Evolutionary conservation across 2,888 invertebrate genomes (phyloP), one percentile per base, ranked within the genome.

Genomic region (Xestobium rufovillosum): DNA sequence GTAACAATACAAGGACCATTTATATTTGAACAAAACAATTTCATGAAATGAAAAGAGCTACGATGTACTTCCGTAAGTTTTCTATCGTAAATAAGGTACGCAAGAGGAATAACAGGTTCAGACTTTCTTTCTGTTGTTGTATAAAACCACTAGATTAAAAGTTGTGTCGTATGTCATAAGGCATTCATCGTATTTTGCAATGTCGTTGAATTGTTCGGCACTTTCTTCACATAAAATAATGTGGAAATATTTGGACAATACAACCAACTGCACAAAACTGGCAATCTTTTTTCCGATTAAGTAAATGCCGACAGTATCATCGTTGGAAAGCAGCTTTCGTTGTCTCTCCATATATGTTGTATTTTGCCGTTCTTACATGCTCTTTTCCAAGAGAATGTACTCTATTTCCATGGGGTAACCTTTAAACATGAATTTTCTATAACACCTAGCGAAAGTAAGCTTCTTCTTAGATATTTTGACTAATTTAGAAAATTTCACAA

Each of bases 141-240:
- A 38, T 10, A 33, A 38, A 16, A 34, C 38, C 6, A 32, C 38
- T 13, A 38, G 34, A 26, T 38, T 38, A 36, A 38, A 38, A 10
- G 38, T 38, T 10, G 38, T 38, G 17, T 38, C 38, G 27, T 38
- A 38, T 11, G 13, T 19, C 4, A 38, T 11, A 4, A 26, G 14
- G 26, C 23, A 16, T 9, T 9, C 8, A 9, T 8, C 26, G 14
- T 13, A n/a, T 12, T 10, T 13, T 11, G 16, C 9, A 10, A 36
- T 10, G 9, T 38, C 26, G 3, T 10, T 14, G 27, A 35, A 33
- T 3, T n/a, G 8, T 14, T 14, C 4, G 10, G 15, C 9, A 13
- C 19, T 26, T 14, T 36, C 14, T 9, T 17, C 14, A 26, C 4
- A 26, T 15, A 38, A 8, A 14, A 38, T 25, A 2, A n/a, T 10